Percentiles rank a stretch among this genome's conserved stretches.
Conservation (phyloP, 2,113 vertebrate species). For the Uropsilus gracilis region DNA sequence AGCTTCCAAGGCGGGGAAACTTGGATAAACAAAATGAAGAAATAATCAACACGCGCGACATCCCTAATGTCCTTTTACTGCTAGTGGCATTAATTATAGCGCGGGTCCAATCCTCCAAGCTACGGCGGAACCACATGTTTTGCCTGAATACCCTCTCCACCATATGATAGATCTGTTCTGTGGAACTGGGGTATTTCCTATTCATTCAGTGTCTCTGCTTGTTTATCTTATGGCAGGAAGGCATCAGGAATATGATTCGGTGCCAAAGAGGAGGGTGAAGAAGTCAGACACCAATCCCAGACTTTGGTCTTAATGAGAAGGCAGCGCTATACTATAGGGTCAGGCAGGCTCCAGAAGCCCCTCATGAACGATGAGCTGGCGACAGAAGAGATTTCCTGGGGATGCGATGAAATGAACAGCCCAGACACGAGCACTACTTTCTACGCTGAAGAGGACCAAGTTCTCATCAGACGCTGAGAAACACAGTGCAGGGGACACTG, state of each 20-base stretch:
- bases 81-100: conserved; percentile 85
- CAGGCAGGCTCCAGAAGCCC: not conserved
- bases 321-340: conserved; percentile 23
- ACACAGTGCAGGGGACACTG: not conserved
- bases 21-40: conserved; percentile 86
- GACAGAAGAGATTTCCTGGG: not conserved
- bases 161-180: conserved; percentile 59
- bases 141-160: conserved; percentile 65
- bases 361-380: conserved; percentile 60
- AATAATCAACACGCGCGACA: conserved; percentile 85
- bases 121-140: conserved; percentile 68
- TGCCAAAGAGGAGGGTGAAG: conserved; percentile 62
- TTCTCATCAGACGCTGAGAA: not conserved
- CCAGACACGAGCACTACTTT: not conserved
- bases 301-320: conserved; percentile 56
- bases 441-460: not conserved
- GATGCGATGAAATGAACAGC: not conserved
- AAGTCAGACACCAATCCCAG: conserved; percentile 77
- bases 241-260: conserved; percentile 63
- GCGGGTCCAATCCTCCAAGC: conserved; percentile 69
- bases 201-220: conserved; percentile 70
- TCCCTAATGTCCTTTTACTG: conserved; percentile 85
- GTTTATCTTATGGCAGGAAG: conserved; percentile 69
- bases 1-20: conserved; percentile 85
- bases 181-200: conserved; percentile 68